A percentile compares a stretch with the other conserved stretches of the same genome.
phyloP scores from a whole-genome alignment of 2,888 invertebrate species.

The Sinelater perroti region DNA sequence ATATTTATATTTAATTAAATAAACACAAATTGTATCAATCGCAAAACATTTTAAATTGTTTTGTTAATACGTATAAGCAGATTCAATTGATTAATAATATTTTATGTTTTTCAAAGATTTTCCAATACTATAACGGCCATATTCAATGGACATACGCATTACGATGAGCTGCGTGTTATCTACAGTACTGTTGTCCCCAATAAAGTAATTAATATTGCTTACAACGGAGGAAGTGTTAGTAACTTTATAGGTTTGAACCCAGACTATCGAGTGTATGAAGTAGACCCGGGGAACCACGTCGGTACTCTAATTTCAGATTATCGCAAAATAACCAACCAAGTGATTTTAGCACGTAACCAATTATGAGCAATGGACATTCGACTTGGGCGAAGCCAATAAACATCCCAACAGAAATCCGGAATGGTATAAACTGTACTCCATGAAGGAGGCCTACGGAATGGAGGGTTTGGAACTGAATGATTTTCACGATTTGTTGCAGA shows the following conservation, averaged over 20 bases:
- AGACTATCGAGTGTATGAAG: constrained; percentile 59
- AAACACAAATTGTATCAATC: too few species aligned
- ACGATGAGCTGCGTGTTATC: constrained; percentile 78
- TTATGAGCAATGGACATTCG: constrained; percentile 77
- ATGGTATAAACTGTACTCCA: constrained; percentile 81
- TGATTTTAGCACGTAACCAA: constrained; percentile 55
- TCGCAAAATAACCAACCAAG: background rate
- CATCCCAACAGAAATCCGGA: constrained; percentile 65
- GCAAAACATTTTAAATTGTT: too few species aligned
- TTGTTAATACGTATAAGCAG: background rate
- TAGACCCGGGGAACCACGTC: constrained; percentile 50
- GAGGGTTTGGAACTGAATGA: constrained; percentile 56
- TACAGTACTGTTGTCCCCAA: constrained; percentile 66
- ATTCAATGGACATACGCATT: constrained; percentile 86
- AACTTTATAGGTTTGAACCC: constrained; percentile 74
- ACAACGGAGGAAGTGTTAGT: constrained; percentile 67
- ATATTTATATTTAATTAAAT: too few species aligned
- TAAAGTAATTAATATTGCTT: constrained; percentile 74
- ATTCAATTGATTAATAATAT: background rate
- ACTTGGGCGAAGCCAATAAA: constrained; percentile 76
- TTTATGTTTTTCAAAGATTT: constrained; percentile 65
- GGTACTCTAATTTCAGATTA: constrained; percentile 10
- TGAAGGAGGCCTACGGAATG: constrained; percentile 68
- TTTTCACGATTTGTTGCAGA: constrained; percentile 55
- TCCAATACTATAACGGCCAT: constrained; percentile 79